Percentiles rank a stretch among this genome's conserved stretches.
These are phyloP conservation scores for Dasyprocta punctata DNA, from an alignment of 2,113 vertebrate genomes.

Conservation along the genomic window DNA sequence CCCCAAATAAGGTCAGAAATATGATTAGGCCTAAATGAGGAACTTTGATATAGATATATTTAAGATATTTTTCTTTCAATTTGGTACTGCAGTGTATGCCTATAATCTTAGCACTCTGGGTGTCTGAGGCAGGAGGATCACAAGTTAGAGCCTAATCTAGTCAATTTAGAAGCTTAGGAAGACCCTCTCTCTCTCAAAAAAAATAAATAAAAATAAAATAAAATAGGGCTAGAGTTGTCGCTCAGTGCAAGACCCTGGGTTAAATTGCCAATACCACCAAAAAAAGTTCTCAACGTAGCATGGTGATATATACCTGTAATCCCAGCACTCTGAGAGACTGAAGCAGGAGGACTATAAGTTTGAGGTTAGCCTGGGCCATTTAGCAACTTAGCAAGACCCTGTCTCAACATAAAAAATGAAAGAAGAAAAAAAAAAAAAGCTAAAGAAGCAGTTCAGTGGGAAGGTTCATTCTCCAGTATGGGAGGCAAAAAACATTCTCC, in stretches of 20 bases:
- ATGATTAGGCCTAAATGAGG: constrained; percentile 9
- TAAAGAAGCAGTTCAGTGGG: neutral
- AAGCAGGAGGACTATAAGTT: neutral
- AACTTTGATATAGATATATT: constrained; percentile 33
- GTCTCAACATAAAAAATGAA: neutral
- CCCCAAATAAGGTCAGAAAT: neutral
- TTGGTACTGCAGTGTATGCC: neutral
- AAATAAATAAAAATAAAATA: neutral
- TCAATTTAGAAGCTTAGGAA: neutral
- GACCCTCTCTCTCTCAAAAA: neutral
- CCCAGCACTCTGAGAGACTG: neutral
- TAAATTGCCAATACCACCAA: neutral
- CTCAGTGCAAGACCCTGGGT: neutral
- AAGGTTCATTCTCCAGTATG: neutral
- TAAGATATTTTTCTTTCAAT: constrained; percentile 47
- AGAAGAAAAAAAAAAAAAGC: neutral
- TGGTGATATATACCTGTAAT: neutral
- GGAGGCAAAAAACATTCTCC: neutral
- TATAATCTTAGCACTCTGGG: neutral
- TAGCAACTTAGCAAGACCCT: neutral
- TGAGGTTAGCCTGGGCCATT: neutral
- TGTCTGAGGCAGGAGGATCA: neutral
- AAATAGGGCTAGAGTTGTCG: neutral
- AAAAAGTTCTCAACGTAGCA: neutral
- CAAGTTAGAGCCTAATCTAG: neutral